These are phyloP conservation scores for Dendrocincla fuliginosa DNA, from an alignment of 2,797 vertebrate species.

Conservation along the genomic window DNA sequence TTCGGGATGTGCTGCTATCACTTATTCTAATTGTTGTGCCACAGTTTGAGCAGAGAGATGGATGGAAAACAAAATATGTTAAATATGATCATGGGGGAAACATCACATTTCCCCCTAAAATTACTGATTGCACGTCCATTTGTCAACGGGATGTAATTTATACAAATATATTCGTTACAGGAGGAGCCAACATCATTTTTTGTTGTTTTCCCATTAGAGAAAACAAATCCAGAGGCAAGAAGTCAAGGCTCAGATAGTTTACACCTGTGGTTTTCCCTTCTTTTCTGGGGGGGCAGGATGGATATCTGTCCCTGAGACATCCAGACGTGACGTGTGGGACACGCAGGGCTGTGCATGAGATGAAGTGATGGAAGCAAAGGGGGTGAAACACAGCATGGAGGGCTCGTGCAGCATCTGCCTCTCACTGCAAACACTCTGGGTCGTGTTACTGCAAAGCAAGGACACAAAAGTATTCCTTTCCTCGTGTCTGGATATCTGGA, in stretches of 20 bases:
- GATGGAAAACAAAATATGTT: conserved; percentile 14
- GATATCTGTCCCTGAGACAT: background rate
- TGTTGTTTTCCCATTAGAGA: background rate
- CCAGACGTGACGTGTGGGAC: background rate
- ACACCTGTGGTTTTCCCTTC: background rate
- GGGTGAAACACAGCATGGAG: fast-evolving
- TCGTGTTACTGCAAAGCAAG: background rate
- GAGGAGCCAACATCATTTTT: background rate
- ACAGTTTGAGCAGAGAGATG: conserved; percentile 32
- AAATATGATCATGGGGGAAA: conserved; percentile 32
- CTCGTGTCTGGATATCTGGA: background rate
- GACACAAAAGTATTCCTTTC: background rate
- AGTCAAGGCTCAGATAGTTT: background rate
- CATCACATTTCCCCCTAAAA: conserved; percentile 20
- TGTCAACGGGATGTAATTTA: conserved; percentile 44
- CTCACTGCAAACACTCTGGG: background rate
- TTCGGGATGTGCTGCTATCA: conserved; percentile 37
- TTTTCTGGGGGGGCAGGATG: background rate
- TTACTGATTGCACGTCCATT: background rate
- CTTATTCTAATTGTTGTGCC: conserved; percentile 67
- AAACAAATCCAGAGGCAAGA: background rate
- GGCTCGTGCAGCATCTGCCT: background rate
- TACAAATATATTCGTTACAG: conserved; percentile 35
- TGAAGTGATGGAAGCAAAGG: background rate
- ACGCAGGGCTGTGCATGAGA: fast-evolving